A percentile compares a stretch with the other conserved stretches of the same genome.
Evolutionary conservation across 2,888 invertebrate species (phyloP).

Genomic region (Melanostoma scalare): DNA sequence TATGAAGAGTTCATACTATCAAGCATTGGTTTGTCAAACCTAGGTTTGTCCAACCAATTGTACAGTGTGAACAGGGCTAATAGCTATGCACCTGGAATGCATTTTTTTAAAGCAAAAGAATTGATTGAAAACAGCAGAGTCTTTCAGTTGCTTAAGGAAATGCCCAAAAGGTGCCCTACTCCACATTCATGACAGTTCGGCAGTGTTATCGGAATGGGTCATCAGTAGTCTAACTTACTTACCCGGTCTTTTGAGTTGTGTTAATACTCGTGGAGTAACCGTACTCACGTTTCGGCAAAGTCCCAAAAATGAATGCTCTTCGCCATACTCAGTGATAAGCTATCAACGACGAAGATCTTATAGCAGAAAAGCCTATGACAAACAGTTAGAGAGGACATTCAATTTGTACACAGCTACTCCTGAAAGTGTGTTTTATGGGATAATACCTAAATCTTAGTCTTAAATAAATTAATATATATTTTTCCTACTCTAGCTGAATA

Average conservation of each 20-base stretch:
- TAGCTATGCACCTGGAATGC: slow-evolving; percentile 83
- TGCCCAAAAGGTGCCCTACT: slow-evolving; percentile 85
- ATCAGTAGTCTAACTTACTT: slow-evolving; percentile 83
- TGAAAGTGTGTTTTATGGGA: slow-evolving; percentile 77
- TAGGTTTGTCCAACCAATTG: too few species aligned
- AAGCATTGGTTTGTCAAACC: too few species aligned
- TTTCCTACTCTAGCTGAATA: slow-evolving; percentile 77
- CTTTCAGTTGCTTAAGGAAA: slow-evolving; percentile 83
- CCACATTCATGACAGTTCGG: slow-evolving; percentile 83
- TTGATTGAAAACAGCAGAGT: slow-evolving; percentile 84
- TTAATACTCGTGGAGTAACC: slow-evolving; percentile 62
- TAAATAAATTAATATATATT: too few species aligned
- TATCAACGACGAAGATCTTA: slow-evolving; percentile 80
- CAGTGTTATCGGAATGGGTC: slow-evolving; percentile 83
- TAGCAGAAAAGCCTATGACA: slow-evolving; percentile 83
- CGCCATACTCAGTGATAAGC: slow-evolving; percentile 76
- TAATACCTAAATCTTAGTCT: neutral
- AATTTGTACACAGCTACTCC: slow-evolving; percentile 84
- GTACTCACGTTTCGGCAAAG: slow-evolving; percentile 41
- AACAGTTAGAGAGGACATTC: slow-evolving; percentile 83
- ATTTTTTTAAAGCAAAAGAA: slow-evolving; percentile 83
- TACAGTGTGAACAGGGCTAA: too few species aligned
- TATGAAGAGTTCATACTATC: too few species aligned
- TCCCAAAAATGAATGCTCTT: slow-evolving; percentile 74
- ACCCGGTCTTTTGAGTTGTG: slow-evolving; percentile 78